These are phyloP conservation scores for Eledone cirrhosa DNA, from an alignment of 2,888 invertebrate genomes.

Conservation along the genomic window DNA sequence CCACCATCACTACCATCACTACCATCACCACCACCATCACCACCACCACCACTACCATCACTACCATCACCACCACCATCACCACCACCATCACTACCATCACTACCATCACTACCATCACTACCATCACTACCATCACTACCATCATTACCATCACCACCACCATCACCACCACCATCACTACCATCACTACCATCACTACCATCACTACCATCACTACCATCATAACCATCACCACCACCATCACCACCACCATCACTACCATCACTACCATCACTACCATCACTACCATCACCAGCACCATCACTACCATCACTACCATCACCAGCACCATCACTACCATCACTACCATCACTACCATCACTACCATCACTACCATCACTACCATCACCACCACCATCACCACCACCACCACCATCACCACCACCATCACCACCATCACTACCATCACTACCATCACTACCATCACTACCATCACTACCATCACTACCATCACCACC, in stretches of 20 bases:
- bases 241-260: too few species aligned
- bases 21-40: background rate
- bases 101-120: background rate
- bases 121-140: background rate
- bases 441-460: too few species aligned
- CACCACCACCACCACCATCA: background rate
- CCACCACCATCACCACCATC: slow-evolving; percentile 31
- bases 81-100: background rate
- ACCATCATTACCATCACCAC: too few species aligned
- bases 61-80: too few species aligned
- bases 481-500: too few species aligned
- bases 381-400: background rate
- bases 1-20: slow-evolving; percentile 13
- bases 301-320: background rate
- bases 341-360: background rate
- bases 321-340: slow-evolving; percentile 8
- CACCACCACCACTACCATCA: too few species aligned
- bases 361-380: background rate
- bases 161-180: background rate
- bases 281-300: too few species aligned
- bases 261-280: too few species aligned
- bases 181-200: background rate
- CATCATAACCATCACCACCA: too few species aligned
- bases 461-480: too few species aligned
- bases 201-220: too few species aligned